Percentiles rank a stretch among this genome's conserved stretches.
phyloP scores from a whole-genome alignment of 1,140 invertebrate species.

The Zaprionus kolodkinae region DNA sequence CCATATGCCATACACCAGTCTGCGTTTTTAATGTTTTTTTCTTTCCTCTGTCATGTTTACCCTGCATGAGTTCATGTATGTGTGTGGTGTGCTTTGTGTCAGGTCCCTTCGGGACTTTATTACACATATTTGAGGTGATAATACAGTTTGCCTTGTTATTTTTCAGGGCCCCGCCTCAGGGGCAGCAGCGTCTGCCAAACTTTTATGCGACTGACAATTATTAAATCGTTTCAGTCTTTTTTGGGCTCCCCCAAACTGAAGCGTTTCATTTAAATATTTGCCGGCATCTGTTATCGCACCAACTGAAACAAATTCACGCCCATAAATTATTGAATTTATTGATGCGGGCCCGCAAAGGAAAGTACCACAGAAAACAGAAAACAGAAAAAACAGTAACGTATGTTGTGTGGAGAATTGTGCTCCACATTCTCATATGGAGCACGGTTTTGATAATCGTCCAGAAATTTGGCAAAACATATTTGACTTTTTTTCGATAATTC shows the following conservation, averaged over 20 bases:
- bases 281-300: slow-evolving; percentile 67
- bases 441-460: slow-evolving; percentile 70
- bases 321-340: slow-evolving; percentile 77
- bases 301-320: slow-evolving; percentile 54
- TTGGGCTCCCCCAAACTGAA: slow-evolving; percentile 43
- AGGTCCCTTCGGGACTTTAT: slow-evolving; percentile 66
- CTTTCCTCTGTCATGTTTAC: slow-evolving; percentile 34
- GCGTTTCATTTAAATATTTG: slow-evolving; percentile 72
- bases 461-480: slow-evolving; percentile 78
- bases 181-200: slow-evolving; percentile 31
- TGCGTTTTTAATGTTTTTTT: slow-evolving; percentile 44
- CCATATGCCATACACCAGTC: slow-evolving; percentile 59
- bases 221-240: slow-evolving; percentile 42
- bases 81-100: slow-evolving; percentile 51
- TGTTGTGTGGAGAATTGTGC: slow-evolving; percentile 30
- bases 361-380: neutral
- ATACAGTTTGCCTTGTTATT: slow-evolving; percentile 66
- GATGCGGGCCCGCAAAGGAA: slow-evolving; percentile 19
- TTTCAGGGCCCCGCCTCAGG: slow-evolving; percentile 2
- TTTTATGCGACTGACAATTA: slow-evolving; percentile 46
- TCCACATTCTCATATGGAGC: slow-evolving; percentile 38
- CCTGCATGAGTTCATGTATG: slow-evolving; percentile 28
- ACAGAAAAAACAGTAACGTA: neutral
- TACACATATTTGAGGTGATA: slow-evolving; percentile 82
- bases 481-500: slow-evolving; percentile 48